These are phyloP conservation scores for Eptesicus fuscus DNA, from an alignment of 2,113 vertebrate genomes.

Conservation along the genomic window DNA sequence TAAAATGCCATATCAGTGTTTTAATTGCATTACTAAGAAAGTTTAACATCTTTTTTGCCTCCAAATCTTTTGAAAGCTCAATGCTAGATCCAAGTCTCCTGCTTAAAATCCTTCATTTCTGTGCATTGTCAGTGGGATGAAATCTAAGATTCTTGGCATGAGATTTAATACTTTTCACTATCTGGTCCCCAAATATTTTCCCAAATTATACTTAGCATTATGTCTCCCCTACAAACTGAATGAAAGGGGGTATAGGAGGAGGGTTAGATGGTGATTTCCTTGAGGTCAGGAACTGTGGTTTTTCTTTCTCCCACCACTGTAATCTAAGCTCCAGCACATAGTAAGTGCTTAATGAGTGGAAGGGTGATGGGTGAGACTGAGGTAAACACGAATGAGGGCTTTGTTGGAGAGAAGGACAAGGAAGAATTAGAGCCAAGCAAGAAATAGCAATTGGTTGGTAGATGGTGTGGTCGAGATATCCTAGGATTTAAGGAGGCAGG, in stretches of 20 bases:
- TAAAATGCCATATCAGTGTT: constrained; percentile 27
- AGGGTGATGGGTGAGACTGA: not conserved
- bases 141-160: not conserved
- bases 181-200: not conserved
- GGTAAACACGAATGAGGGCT: not conserved
- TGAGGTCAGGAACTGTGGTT: not conserved
- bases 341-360: not conserved
- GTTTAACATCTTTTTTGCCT: not conserved
- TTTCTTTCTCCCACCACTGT: not conserved
- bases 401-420: not conserved
- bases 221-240: not conserved
- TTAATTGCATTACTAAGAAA: constrained; percentile 8
- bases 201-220: not conserved
- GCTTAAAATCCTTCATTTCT: not conserved
- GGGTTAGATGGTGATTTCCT: not conserved
- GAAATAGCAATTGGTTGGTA: not conserved
- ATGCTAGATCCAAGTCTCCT: not conserved
- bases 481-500: not conserved
- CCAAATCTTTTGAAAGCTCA: not conserved
- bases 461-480: not conserved
- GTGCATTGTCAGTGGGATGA: not conserved
- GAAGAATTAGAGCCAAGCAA: not conserved
- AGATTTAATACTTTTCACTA: not conserved
- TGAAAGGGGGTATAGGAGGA: not conserved
- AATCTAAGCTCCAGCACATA: not conserved